These are phyloP conservation scores for Drosophila koepferae DNA, from an alignment of 2,888 invertebrate genomes.

Conservation along the genomic window DNA sequence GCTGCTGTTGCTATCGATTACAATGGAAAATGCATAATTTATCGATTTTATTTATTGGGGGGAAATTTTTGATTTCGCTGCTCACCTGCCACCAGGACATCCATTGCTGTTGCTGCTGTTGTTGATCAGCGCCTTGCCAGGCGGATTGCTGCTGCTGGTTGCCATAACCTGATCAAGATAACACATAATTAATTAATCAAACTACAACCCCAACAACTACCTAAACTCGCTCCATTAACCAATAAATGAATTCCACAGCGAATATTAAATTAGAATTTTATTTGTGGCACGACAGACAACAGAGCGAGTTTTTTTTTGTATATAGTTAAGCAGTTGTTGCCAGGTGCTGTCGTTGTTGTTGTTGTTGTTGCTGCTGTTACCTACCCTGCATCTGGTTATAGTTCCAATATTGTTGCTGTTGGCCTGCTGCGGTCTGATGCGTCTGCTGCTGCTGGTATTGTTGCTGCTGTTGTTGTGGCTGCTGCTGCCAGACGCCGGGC, in stretches of 20 bases:
- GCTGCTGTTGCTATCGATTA: constrained; percentile 27
- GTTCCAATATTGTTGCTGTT: constrained; percentile 80
- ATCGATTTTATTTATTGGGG: constrained; percentile 1
- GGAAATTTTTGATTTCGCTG: not conserved
- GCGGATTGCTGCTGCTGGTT: constrained; percentile 82
- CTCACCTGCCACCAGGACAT: constrained; percentile 85
- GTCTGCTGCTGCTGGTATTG: constrained; percentile 60
- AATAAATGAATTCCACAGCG: constrained; percentile 27
- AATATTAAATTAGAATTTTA: constrained; percentile 40
- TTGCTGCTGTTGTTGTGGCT: constrained; percentile 61
- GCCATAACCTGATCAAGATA: constrained; percentile 70
- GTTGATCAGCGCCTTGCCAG: constrained; percentile 82
- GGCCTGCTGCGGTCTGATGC: constrained; percentile 63
- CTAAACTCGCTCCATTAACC: constrained; percentile 39
- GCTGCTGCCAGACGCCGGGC: constrained; percentile 52
- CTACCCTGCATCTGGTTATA: constrained; percentile 83
- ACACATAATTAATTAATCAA: constrained; percentile 3
- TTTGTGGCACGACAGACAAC: constrained; percentile 38
- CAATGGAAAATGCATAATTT: not conserved
- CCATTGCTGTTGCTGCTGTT: constrained; percentile 84
- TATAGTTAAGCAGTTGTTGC: constrained; percentile 30
- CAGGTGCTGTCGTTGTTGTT: not conserved
- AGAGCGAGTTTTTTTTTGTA: constrained; percentile 34
- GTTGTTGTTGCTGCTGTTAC: constrained; percentile 22
- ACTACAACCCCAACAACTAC: constrained; percentile 1